Conservation (phyloP, 2,113 vertebrate species). For the Tragelaphus strepsiceros region DNA sequence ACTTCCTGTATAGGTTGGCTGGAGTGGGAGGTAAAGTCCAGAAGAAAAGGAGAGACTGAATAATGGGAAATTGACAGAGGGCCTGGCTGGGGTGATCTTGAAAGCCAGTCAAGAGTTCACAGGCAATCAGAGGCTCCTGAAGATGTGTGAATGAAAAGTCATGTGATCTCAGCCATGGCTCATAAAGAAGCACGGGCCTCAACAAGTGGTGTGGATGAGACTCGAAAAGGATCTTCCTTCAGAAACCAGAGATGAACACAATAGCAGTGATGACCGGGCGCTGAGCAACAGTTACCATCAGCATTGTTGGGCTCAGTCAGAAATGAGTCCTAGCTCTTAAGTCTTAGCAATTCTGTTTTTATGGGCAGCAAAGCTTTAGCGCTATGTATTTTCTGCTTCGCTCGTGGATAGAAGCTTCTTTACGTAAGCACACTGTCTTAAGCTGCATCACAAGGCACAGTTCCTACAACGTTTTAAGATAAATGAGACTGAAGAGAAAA, state of each 20-base stretch:
- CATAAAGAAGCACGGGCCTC: background rate
- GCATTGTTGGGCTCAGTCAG: background rate
- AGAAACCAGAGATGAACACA: background rate
- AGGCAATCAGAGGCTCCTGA: background rate
- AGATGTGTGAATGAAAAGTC: background rate
- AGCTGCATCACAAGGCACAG: background rate
- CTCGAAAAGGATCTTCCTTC: background rate
- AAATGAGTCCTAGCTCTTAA: background rate
- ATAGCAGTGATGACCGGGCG: fast-evolving
- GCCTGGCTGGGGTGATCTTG: background rate
- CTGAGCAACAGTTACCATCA: background rate
- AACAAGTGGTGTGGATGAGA: background rate
- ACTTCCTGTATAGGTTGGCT: background rate
- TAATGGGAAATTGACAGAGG: background rate
- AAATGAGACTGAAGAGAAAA: background rate
- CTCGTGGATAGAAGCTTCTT: background rate
- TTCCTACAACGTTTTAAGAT: background rate
- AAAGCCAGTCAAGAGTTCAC: background rate
- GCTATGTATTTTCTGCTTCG: background rate
- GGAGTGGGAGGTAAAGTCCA: background rate
- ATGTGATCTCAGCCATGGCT: background rate
- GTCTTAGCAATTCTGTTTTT: background rate
- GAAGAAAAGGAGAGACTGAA: no score
- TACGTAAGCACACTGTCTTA: background rate
- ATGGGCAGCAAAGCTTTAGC: background rate